Evolutionary conservation across 1,140 invertebrate genomes (phyloP), one percentile per base, ranked within the genome.

Genomic region (Caerostris extrusa): DNA sequence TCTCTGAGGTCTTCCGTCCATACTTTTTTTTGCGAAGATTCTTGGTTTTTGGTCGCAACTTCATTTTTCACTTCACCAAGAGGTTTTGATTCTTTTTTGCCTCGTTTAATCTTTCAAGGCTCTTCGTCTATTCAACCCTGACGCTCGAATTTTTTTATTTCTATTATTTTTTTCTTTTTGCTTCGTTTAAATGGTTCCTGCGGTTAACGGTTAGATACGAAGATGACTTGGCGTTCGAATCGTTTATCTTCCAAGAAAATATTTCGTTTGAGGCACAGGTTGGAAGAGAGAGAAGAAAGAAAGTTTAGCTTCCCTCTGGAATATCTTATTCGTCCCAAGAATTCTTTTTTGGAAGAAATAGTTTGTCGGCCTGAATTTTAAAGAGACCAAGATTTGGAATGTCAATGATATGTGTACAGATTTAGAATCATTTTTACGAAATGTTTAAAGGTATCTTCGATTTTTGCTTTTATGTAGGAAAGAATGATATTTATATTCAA

Each of bases 101-200:
- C 58, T 92, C 90, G 81, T 92, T 92, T 92, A 83, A 92, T 92
- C 90, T 92, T 92, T 92, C 90, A 67, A 85, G 34, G 60, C 61
- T 56, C n/a, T 67, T 69, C 53, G 10, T 55, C 90, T 10, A 83
- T 91, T 91, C 90, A 88, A 53, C 86, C 34, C 6, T 17, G 86
- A 50, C 50, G 86, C 83, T 57, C 57, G 17, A 85, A 34, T 60
- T 90, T 69, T 64, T 90, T 17, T 57, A 55, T 61, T 58, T 10
- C 17, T 19, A 19, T 14, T 17, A 60, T 4, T 85, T 88, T 88
- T 64, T 88, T 50, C 19, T 77, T 67, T 71, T 88, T 88, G 55
- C 14, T 17, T 58, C 50, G 19, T 71, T 50, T 90, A 90, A 90
- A 90, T 61, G 58, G 61, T 90, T 77, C 64, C 61, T 61, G 88